Evolutionary conservation across 2,797 vertebrate genomes (phyloP), one percentile per base, ranked within the genome.

Genomic region (Lagorchestes hirsutus): DNA sequence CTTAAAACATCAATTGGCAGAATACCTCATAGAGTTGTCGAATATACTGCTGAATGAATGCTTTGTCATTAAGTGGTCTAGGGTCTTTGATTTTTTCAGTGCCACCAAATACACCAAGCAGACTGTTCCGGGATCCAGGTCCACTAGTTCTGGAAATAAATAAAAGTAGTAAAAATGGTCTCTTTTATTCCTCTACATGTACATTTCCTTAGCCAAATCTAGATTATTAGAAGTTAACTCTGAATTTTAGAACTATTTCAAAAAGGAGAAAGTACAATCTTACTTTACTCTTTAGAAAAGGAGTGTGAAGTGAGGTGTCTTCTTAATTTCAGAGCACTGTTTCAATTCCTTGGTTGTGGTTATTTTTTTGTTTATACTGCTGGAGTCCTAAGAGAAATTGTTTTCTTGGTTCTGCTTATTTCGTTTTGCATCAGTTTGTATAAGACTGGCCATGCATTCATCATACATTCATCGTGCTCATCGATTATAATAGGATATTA

Each of bases 81-180:
- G 99, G 98, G 91, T 99, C 99, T 98, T 99, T 99, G 90, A 99
- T 99, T 98, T 99, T 99, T 98, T 99, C 99, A 91, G 99, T 97
- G 96, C 98, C 99, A 90, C 99, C 99, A 31, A 99, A 99, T 55
- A 99, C 98, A 1, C 99, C 99, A 92, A 99, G 98, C 92, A 98
- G 99, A 98, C 99, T 99, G 98, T 98, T 99, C 56, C 99, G 99
- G 58, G 99, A 98, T 93, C 99, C 98, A 50, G 97, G 98, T 97
- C 99, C 99, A 92, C 99, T 99, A 2, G 98, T 97, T 94, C 99
- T 99, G 97, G 62, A 97, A 96, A 59, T 0, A 92, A 74, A 96
- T 74, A 93, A 50, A 67, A 91, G 54, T 27, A 90, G 52, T 95
- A 11, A 97, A 95, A 96, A 95, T 1, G 12, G 91, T 93, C 90